Conservation (phyloP, 2,797 vertebrate genomes). For the Gymnopithys bicolor region DNA sequence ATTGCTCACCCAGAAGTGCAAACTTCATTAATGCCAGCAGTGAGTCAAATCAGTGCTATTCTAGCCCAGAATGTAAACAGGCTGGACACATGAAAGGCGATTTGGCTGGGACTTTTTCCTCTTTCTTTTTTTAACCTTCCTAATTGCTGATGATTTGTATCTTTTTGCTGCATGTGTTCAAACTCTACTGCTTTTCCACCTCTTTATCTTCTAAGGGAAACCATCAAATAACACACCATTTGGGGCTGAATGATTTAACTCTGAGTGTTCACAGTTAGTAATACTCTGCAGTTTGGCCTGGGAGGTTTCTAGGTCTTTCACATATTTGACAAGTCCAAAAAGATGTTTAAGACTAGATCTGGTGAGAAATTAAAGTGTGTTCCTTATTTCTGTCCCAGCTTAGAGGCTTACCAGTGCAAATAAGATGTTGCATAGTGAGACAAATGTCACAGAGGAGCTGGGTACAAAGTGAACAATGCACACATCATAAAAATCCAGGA, state of each 20-base stretch:
- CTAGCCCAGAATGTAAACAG: constrained; percentile 22
- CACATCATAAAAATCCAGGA: background rate
- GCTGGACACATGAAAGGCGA: constrained; percentile 41
- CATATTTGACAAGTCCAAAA: background rate
- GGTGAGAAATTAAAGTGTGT: background rate
- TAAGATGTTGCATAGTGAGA: background rate
- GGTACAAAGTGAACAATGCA: background rate
- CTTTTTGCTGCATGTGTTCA: background rate
- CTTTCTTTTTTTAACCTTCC: constrained; percentile 32
- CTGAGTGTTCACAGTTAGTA: background rate
- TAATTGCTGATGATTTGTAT: constrained; percentile 48
- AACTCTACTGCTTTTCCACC: background rate
- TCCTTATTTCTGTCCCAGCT: background rate
- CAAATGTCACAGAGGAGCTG: background rate
- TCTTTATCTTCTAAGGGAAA: background rate
- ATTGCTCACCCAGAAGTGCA: constrained; percentile 53
- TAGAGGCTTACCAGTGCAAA: background rate
- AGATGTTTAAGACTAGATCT: background rate
- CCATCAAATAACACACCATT: background rate
- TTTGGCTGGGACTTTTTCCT: background rate
- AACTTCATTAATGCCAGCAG: constrained; percentile 54
- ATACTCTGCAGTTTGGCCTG: background rate
- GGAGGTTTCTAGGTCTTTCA: background rate
- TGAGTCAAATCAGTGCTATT: background rate
- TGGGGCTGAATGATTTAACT: background rate